Percentiles rank a stretch among this genome's conserved stretches.
phyloP scores from a whole-genome alignment of 2,888 invertebrate species.

The Diplazon laetatorius region DNA sequence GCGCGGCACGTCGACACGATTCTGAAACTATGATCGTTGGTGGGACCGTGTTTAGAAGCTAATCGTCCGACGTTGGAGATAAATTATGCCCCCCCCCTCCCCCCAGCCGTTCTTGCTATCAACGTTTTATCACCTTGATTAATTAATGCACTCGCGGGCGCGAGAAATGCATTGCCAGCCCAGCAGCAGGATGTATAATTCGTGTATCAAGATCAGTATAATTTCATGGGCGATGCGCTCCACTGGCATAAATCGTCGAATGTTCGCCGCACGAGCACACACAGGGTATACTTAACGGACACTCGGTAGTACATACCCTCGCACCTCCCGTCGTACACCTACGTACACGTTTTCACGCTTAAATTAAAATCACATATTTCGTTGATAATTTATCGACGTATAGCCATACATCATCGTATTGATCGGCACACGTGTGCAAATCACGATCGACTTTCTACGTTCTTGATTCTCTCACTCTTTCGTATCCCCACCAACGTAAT shows the following conservation, averaged over 20 bases:
- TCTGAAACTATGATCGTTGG: conserved; percentile 19
- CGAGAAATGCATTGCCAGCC: conserved; percentile 54
- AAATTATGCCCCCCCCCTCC: conserved; percentile 49
- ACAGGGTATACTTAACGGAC: conserved; percentile 2
- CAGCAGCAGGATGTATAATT: conserved; percentile 59
- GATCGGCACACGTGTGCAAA: conserved; percentile 9
- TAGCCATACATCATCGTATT: conserved; percentile 36
- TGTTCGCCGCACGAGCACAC: conserved; percentile 37
- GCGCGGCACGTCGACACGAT: conserved; percentile 39
- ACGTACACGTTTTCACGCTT: conserved; percentile 20
- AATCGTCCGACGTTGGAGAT: conserved; percentile 50
- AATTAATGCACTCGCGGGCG: conserved; percentile 55
- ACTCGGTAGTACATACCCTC: conserved; percentile 24
- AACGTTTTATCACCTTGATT: conserved; percentile 65
- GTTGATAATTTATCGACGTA: conserved; percentile 41
- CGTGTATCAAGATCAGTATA: conserved; percentile 63
- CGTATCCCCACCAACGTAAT: neutral
- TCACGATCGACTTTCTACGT: conserved; percentile 4
- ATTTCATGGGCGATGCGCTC: conserved; percentile 65
- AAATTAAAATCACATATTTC: conserved; percentile 53
- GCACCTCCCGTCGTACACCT: conserved; percentile 1
- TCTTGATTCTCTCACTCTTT: conserved; percentile 5
- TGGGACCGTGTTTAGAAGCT: conserved; percentile 36
- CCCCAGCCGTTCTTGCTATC: conserved; percentile 48
- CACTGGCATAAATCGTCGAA: conserved; percentile 61